Evolutionary conservation across 1,140 invertebrate species (phyloP), one percentile per base, ranked within the genome.

Genomic region (Rhagoletis pomonella): DNA sequence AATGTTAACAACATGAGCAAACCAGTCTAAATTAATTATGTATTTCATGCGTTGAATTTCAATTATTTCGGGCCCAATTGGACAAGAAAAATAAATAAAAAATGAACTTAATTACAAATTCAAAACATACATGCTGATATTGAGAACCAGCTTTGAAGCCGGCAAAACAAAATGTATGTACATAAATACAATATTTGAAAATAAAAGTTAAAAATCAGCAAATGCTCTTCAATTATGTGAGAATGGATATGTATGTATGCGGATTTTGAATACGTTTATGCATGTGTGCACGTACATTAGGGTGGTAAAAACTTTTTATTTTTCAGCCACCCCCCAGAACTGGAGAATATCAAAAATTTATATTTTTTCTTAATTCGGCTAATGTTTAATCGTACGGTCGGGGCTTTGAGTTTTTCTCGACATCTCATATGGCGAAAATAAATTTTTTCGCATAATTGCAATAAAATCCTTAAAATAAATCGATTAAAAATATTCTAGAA

Each of bases 21-120:
- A 47, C 42, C 12, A 29, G 44, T 44, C 44, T 6, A 73, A 73
- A 73, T 47, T 73, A 73, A 69, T 17, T 47, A 73, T 73, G 67
- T 73, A 73, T 47, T 73, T 73, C 44, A 73, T 73, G 67, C 67
- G 39, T 73, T 73, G 67, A 73, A 73, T 73, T 73, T 42, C 67
- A 73, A 73, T 73, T 73, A 44, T 47, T 73, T 73, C 12, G 44
- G 44, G 14, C 14, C 39, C 67, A 73, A 47, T 42, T 42, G 17
- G 39, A 73, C 50, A 67, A 39, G 10, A 67, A 29, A 19, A 42
- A 67, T 7, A 67, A 10, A 10, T 29, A 29, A 67, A 7, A 29
- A 39, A 2, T 67, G 29, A 42, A 42, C 29, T 67, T 67, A 29
- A 73, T 73, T 73, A 73, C 6, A 73, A 44, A 73, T 73, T 73